These are phyloP conservation scores for Terebella lapidaria DNA, from an alignment of 2,888 invertebrate species.

Conservation along the genomic window DNA sequence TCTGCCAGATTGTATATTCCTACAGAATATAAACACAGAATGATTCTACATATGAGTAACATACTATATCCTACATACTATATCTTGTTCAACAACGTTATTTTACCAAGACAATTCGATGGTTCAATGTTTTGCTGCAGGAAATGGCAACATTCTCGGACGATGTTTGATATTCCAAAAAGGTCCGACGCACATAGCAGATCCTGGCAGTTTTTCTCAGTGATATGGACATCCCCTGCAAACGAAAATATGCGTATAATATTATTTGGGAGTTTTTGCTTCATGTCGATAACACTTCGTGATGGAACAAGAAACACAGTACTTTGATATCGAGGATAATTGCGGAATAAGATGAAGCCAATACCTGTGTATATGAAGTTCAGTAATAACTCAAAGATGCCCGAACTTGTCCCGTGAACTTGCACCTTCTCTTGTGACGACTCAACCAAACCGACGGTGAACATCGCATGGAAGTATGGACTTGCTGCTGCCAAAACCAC, in stretches of 20 bases:
- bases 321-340: too few species aligned
- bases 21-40: background rate
- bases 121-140: conserved; percentile 87
- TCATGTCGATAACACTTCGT: background rate
- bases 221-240: background rate
- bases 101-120: conserved; percentile 57
- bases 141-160: conserved; percentile 79
- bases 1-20: background rate
- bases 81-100: background rate
- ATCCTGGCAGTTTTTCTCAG: conserved; percentile 9
- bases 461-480: conserved; percentile 19
- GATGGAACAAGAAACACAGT: too few species aligned
- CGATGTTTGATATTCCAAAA: conserved; percentile 68
- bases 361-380: conserved; percentile 2
- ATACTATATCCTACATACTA: too few species aligned
- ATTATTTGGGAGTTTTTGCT: background rate
- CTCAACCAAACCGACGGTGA: conserved; percentile 70
- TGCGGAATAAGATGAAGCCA: too few species aligned
- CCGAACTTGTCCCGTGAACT: conserved; percentile 57
- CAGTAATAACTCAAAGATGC: background rate
- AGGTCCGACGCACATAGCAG: conserved; percentile 86
- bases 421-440: conserved; percentile 75
- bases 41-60: too few species aligned
- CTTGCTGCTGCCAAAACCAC: conserved; percentile 17
- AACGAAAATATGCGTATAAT: background rate